Conservation (phyloP, 2,113 vertebrate species). For the Callipepla squamata region DNA sequence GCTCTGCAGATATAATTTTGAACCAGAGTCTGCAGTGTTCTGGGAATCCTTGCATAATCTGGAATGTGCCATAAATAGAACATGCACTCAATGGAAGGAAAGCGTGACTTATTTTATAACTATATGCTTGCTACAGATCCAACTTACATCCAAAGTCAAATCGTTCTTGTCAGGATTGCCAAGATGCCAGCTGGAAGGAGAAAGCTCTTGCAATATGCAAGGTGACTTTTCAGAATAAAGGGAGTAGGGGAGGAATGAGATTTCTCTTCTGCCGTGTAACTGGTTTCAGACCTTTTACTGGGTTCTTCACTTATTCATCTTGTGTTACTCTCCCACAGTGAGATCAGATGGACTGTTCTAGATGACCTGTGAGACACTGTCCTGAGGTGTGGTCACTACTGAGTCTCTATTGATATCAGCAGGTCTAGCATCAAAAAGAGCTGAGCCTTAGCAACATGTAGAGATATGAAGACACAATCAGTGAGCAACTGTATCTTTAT, state of each 20-base stretch:
- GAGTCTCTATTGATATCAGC: neutral
- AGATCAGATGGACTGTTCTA: neutral
- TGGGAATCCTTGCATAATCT: constrained; percentile 70
- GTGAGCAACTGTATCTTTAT: neutral
- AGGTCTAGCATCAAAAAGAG: neutral
- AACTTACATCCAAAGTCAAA: neutral
- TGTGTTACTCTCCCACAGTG: neutral
- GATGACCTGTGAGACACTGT: neutral
- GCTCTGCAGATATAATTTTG: neutral
- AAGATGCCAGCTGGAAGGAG: neutral
- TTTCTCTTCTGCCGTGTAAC: neutral
- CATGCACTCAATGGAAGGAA: neutral
- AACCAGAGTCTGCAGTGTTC: constrained; percentile 49
- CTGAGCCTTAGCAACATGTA: neutral
- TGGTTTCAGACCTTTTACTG: neutral
- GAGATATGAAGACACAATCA: neutral
- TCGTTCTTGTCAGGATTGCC: neutral
- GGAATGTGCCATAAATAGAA: constrained; percentile 17
- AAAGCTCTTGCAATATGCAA: neutral
- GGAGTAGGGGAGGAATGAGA: neutral
- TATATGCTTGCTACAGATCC: neutral
- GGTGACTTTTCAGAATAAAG: neutral
- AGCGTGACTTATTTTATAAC: neutral
- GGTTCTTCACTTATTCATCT: neutral
- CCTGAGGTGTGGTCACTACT: neutral